These are phyloP conservation scores for Paramuricea clavata DNA, from an alignment of 92 coral and sea anemone genomes.

Conservation along the genomic window DNA sequence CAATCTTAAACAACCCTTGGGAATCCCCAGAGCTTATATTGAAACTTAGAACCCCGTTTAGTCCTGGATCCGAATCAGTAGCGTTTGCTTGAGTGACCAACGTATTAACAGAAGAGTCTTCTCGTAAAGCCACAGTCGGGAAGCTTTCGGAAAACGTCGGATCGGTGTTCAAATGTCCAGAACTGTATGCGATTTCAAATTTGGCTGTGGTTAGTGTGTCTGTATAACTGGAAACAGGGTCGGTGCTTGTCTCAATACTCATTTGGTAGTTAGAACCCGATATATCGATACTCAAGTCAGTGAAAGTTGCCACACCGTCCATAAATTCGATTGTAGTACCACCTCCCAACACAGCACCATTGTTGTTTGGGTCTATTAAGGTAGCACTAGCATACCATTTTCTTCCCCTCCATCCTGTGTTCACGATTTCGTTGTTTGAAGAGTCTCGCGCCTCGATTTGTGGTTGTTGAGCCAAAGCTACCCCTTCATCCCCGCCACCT, in stretches of 20 bases:
- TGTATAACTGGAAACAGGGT: conserved; percentile 73
- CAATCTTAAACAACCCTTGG: conserved; percentile 71
- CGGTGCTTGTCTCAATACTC: conserved; percentile 68
- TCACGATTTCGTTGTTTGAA: conserved; percentile 78
- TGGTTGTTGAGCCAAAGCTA: conserved; percentile 76
- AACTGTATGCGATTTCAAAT: neutral
- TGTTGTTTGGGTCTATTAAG: conserved; percentile 51
- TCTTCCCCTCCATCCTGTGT: conserved; percentile 93
- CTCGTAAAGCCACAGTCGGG: conserved; percentile 46
- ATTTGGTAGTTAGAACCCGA: conserved; percentile 78
- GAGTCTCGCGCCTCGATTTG: conserved; percentile 79
- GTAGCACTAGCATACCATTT: conserved; percentile 75
- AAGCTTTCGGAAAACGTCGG: conserved; percentile 8
- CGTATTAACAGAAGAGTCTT: conserved; percentile 62
- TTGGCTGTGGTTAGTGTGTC: neutral
- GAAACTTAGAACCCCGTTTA: conserved; percentile 74
- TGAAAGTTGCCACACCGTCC: conserved; percentile 77
- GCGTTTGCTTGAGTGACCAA: conserved; percentile 79
- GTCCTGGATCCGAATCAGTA: conserved; percentile 77
- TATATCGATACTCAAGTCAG: conserved; percentile 76
- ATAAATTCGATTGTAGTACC: conserved; percentile 70
- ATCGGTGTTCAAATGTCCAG: neutral
- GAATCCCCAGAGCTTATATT: conserved; percentile 73
- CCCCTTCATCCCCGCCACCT: conserved; percentile 75
- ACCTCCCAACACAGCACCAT: conserved; percentile 75